Percentiles rank a stretch among this genome's conserved stretches.
Conservation (phyloP, 2,797 vertebrate species). For the Pseudochromis fuscus region DNA sequence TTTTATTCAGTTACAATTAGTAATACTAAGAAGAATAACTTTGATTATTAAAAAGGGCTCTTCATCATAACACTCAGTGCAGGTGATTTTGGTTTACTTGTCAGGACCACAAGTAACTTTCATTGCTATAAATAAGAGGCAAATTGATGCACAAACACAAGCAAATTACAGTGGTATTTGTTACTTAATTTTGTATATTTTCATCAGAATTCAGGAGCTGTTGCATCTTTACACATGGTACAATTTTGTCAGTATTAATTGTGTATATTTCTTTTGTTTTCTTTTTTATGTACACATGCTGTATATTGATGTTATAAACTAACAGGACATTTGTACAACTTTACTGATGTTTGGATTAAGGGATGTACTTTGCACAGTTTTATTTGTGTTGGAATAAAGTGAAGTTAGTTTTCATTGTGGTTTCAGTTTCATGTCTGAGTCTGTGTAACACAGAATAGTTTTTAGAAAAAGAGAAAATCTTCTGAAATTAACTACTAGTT, state of each 20-base stretch:
- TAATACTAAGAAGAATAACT: constrained; percentile 1
- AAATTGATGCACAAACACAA: constrained; percentile 9
- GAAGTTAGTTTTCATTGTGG: not conserved
- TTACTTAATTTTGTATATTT: constrained; percentile 48
- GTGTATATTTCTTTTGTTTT: constrained; percentile 52
- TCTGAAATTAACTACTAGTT: too few relatives aligned
- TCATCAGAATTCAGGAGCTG: constrained; percentile 27
- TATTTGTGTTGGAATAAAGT: constrained; percentile 64
- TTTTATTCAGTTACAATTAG: constrained; percentile 2
- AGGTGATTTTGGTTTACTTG: not conserved
- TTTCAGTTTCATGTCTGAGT: not conserved
- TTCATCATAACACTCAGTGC: constrained; percentile 4
- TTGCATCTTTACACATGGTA: constrained; percentile 35
- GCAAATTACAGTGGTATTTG: constrained; percentile 20
- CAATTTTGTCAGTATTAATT: constrained; percentile 72
- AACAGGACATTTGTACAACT: constrained; percentile 25
- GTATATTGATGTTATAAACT: constrained; percentile 46
- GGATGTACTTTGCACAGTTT: constrained; percentile 65
- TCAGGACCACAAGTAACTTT: constrained; percentile 20
- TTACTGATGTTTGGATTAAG: constrained; percentile 31
- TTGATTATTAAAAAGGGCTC: not conserved
- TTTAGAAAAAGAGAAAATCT: not conserved
- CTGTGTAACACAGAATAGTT: not conserved
- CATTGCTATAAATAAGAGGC: not conserved
- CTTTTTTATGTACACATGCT: constrained; percentile 40